Base-by-base conservation (phyloP, 1,140 invertebrate species). In the Brachionus asplanchnoidis region DNA sequence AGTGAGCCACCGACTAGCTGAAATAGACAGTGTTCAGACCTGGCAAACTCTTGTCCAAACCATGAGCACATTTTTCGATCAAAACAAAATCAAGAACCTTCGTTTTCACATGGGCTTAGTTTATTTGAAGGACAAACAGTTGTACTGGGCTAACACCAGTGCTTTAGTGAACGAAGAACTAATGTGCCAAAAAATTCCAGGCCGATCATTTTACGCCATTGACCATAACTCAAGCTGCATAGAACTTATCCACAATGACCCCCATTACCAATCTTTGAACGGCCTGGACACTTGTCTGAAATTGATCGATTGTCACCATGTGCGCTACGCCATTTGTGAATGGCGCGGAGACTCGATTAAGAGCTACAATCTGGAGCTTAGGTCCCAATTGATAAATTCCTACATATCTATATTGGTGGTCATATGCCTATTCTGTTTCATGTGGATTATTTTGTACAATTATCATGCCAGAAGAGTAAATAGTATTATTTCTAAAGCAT, bases 361-460 rank as follows among this genome's bases (percentile, higher is more conserved):
- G 42, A 77, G 73, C 42, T 77, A 77, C n/a, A 77, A 77, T 77
- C 26, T 77, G 3, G 42, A 50, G 23, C 73, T 77, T 23, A 50
- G 8, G 3, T 44, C 73, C 11, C 73, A 77, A 17, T 28, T 77
- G 23, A 50, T 77, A 12, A 77, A 77, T n/a, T 77, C 73, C 14
- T 77, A 77, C 12, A 46, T 77, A 23, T 77, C 73, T 44, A 20
- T 77, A 26, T 28, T 77, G 28, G 8, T 77, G 11, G 73, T 77
- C 17, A 28, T 77, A 3, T 20, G 73, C 32, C 17, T 77, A 5
- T 77, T 77, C 20, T 42, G 68, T 73, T 23, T 77, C 23, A 26
- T 77, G 23, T 77, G 73, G 73, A 77, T 77, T 50, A 28, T 50
- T 77, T 50, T 77, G 20, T 77, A 50, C 26, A 50, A 28, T n/a